Evolutionary conservation across 2,888 invertebrate genomes (phyloP).

Genomic region (Rotaria macrura): DNA sequence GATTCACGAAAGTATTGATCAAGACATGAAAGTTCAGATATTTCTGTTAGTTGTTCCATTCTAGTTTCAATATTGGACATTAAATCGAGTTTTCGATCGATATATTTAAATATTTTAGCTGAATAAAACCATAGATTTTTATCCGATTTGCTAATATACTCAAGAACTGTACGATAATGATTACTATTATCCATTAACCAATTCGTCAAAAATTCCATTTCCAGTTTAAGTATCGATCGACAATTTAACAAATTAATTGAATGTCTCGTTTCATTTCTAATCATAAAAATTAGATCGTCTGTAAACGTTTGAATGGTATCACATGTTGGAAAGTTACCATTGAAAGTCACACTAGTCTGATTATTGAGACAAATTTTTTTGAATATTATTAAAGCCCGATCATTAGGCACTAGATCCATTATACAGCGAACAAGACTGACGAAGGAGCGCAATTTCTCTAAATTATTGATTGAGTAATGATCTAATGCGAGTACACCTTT

Average conservation of each 20-base stretch:
- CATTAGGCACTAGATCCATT: not conserved
- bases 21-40: not conserved
- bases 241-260: not conserved
- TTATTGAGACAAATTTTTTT: not conserved
- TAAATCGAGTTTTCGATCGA: not conserved
- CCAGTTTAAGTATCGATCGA: not conserved
- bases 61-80: not conserved
- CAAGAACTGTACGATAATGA: not conserved
- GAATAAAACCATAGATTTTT: not conserved
- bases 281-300: not conserved
- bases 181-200: not conserved
- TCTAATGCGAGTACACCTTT: not conserved
- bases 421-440: not conserved
- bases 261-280: not conserved
- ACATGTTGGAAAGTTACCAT: not conserved
- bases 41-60: not conserved
- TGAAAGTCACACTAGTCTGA: not conserved
- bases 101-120: not conserved
- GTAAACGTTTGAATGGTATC: not conserved
- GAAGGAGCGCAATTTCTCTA: not conserved
- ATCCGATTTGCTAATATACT: not conserved
- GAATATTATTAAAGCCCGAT: not conserved
- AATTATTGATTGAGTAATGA: not conserved
- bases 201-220: not conserved
- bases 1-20: not conserved